These are phyloP conservation scores for Channallabes apus DNA, from an alignment of 2,797 vertebrate genomes.

Conservation along the genomic window DNA sequence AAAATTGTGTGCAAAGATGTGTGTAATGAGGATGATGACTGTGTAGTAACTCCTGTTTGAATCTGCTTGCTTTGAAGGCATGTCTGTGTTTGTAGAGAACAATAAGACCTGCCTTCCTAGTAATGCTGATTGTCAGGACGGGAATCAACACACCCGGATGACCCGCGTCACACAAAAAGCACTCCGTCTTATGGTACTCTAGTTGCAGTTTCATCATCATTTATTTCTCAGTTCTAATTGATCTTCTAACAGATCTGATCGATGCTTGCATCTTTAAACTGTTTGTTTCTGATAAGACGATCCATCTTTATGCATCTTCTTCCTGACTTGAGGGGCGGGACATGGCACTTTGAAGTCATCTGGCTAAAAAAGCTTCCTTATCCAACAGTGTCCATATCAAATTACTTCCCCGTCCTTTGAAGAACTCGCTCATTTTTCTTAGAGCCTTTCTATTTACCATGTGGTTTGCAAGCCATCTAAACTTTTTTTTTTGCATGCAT, in stretches of 20 bases:
- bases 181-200: background rate
- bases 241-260: background rate
- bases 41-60: no score
- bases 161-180: background rate
- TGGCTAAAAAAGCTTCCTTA: constrained; percentile 42
- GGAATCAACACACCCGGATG: background rate
- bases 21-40: background rate
- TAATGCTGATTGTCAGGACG: background rate
- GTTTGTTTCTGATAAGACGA: constrained; percentile 17
- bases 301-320: constrained; percentile 30
- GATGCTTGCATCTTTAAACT: background rate
- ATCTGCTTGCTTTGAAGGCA: background rate
- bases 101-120: background rate
- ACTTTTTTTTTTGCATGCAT: constrained; percentile 1
- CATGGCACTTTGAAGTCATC: constrained; percentile 45
- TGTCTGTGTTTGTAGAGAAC: background rate
- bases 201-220: background rate
- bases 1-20: background rate
- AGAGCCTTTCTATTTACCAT: constrained; percentile 41
- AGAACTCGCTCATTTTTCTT: constrained; percentile 47
- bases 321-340: constrained; percentile 16
- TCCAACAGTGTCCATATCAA: constrained; percentile 49
- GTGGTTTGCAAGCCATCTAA: constrained; percentile 43
- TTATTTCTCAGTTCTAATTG: constrained; percentile 1
- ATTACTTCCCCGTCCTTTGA: constrained; percentile 49